Evolutionary conservation across 1,140 invertebrate genomes (phyloP), one percentile per base, ranked within the genome.

Genomic region (Calephelis nemesis): DNA sequence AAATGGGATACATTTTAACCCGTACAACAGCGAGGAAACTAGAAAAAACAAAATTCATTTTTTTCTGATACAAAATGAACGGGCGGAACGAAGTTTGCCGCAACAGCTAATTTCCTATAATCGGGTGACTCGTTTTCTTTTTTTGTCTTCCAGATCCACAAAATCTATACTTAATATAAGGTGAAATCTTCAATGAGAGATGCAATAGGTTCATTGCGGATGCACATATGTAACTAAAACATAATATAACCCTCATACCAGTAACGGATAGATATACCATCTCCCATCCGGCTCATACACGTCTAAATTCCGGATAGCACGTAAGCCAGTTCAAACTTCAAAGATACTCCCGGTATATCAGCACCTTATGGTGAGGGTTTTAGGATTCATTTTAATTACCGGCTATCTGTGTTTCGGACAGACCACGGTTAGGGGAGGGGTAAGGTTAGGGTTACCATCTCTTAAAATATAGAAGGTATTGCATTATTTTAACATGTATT

Each of bases 381-480:
- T 65, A 48, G 63, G 48, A 12, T 52, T 40, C 39, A 13, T 65
- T 65, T 65, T 65, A 65, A 42, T 52, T 42, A 52, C 64, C n/a
- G 49, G 48, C 52, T 52, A 67, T 62, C 48, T 65, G 49, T 12
- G 52, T 68, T 45, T 62, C 64, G 62, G 19, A 62, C 47, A 42
- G 66, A 52, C 63, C 48, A 63, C 66, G 62, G 60, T 67, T 15
- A 60, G 47, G 40, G 47, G 70, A 52, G 50, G 50, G 50, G 15
- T 7, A 6, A 9, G 19, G 50, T 9, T 54, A 54, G 50, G 50
- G 50, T 54, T 54, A 13, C 30, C 50, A 30, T 7, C 15, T 54
- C 1, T 52, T 15, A 15, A 15, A 52, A 13, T 15, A 13, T 8
- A 1, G 12, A 13, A 7, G 10, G n/a, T 50, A n/a, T 3, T 50